Base-by-base conservation (phyloP, 1,140 invertebrate genomes). In the Ceratina calcarata region DNA sequence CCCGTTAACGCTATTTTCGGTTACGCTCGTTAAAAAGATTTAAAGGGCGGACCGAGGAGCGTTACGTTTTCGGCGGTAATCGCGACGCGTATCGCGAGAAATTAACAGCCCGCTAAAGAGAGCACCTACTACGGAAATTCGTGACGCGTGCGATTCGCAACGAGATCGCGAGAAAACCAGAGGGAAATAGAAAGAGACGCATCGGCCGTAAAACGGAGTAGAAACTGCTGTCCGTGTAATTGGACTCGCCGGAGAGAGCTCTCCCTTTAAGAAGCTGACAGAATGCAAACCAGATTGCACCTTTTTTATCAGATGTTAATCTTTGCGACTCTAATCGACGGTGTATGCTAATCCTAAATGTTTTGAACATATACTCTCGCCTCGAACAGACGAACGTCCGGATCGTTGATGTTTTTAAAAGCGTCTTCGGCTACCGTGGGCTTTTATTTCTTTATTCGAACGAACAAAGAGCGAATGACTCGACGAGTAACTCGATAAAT, bases 181-280 rank as follows among this genome's bases (percentile, higher is more conserved):
- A 45, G 37, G n/a, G 3, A 24, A 13, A n/a, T 0, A 32, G 24
- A 53, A 22, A 32, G 67, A 20, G 18, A 22, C 24, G 89, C 90
- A 92, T 88, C 83, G 88, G 89, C 89, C 91, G 91, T 93, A 91
- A 93, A 93, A 92, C 91, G 92, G 92, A 92, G 91, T 91, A 91
- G 87, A 86, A 91, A 89, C 90, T 89, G 91, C 90, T 89, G 91
- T 89, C 91, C 92, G 92, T 93, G 92, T 93, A 93, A 93, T 93
- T 93, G 91, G 90, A 91, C 91, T 92, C 87, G 81, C 83, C 86
- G 81, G 87, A 85, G 86, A 69, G 86, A 86, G 84, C 88, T 84
- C 87, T 86, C 86, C 88, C 87, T 90, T 90, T 86, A 86, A 90
- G 88, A 89, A 87, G 62, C 64, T 74, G 49, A 37, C 66, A 75